Evolutionary conservation across 2,797 vertebrate genomes (phyloP), one percentile per base, ranked within the genome.

Genomic region (Avahi laniger): DNA sequence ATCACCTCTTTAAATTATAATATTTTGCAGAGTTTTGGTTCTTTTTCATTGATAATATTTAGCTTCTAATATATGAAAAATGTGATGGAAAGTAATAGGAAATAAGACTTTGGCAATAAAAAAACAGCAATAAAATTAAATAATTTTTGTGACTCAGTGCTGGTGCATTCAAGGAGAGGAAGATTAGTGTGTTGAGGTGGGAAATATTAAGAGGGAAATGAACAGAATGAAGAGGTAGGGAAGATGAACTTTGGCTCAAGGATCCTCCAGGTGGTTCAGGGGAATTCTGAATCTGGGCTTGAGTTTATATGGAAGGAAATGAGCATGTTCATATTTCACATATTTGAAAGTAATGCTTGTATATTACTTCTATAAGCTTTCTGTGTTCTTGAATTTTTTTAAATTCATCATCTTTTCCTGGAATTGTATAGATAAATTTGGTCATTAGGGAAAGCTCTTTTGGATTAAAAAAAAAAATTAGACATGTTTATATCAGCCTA

Each of bases 331-430:
- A 15, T 87, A 63, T 84, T 82, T 93, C 63, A 61, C 61, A 63
- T 85, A 84, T 89, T 90, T 13, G 0, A 59, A 48, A 92, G 61
- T 26, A 54, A 52, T 70, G 75, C 30, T 41, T 80, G 7, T 59
- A 4, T 26, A 11, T 81, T 72, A 35, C 43, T 92, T 94, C 46
- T 87, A 20, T 79, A 91, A 97, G 67, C 46, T 91, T 92, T 96
- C 41, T 84, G n/a, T 87, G 28, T 88, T 85, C 80, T 95, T 81
- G 85, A 85, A 67, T 93, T 96, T 81, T 78, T 69, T 52, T 76
- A 52, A 78, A 79, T 88, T 46, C 43, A 80, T 94, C 63, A 91
- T 96, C 94, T 94, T 91, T 96, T 92, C 61, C n/a, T 89, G 63
- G 73, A 52, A 69, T 61, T 67, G 26, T 35, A 93, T 81, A 92